Conservation (phyloP, 2,113 vertebrate species). For the Rhabdomys dilectus region DNA sequence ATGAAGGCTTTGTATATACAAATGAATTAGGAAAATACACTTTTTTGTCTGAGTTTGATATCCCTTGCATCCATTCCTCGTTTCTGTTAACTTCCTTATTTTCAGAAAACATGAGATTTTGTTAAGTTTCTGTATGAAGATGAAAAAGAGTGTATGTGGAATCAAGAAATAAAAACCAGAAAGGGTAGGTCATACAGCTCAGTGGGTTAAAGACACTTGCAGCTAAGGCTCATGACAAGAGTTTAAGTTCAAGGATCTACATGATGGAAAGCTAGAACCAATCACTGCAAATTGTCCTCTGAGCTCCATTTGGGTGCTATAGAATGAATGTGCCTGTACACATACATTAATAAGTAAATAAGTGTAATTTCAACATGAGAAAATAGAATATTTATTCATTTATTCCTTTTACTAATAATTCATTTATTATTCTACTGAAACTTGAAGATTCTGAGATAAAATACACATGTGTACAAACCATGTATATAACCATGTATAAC, state of each 20-base stretch:
- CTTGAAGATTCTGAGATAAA: neutral
- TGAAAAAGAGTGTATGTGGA: conserved; percentile 29
- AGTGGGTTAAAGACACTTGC: neutral
- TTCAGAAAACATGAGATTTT: conserved; percentile 10
- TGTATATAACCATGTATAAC: neutral
- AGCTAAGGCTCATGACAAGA: neutral
- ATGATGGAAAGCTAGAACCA: neutral
- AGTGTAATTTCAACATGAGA: neutral
- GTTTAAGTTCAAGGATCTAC: too few species aligned
- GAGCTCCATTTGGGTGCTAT: neutral
- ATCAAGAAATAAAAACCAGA: neutral
- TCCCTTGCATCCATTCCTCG: neutral
- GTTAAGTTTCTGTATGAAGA: neutral
- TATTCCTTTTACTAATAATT: conserved; percentile 4
- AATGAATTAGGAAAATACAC: neutral
- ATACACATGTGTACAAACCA: neutral
- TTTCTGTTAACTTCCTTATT: conserved; percentile 56
- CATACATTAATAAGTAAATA: neutral
- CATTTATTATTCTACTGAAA: neutral
- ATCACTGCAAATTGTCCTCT: neutral
- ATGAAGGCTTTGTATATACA: neutral
- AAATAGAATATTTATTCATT: conserved; percentile 42
- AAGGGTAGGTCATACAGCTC: neutral
- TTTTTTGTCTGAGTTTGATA: conserved; percentile 47
- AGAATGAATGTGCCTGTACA: neutral